These are phyloP conservation scores for Bradypodion ventrale DNA, from an alignment of 2,797 vertebrate genomes.

Conservation along the genomic window DNA sequence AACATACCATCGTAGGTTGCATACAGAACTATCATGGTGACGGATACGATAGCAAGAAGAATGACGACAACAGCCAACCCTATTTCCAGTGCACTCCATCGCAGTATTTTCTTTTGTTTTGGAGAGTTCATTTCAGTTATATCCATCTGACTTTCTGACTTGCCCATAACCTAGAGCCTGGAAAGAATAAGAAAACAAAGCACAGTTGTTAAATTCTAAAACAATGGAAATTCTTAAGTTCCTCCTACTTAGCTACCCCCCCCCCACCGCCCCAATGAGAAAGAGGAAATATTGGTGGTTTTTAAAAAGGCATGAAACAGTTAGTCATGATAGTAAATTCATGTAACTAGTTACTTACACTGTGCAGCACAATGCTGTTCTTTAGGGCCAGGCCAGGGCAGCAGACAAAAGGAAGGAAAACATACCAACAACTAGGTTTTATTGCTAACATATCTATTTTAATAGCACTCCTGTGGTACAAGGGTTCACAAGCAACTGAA, in stretches of 20 bases:
- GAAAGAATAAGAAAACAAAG: constrained; percentile 25
- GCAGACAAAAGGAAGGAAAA: constrained; percentile 15
- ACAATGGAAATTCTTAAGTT: background rate
- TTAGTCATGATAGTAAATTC: background rate
- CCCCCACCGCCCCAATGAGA: background rate
- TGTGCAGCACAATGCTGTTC: background rate
- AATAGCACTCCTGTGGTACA: constrained; percentile 42
- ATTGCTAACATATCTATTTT: background rate
- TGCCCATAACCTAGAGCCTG: constrained; percentile 89
- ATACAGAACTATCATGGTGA: constrained; percentile 88
- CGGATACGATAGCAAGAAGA: constrained; percentile 84
- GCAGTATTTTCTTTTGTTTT: constrained; percentile 85
- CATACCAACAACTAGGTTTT: constrained; percentile 28
- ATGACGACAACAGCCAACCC: constrained; percentile 84
- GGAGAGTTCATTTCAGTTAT: constrained; percentile 89
- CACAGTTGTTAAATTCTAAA: background rate
- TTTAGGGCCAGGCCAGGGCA: constrained; percentile 16
- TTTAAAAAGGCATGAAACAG: background rate
- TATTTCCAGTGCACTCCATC: constrained; percentile 88
- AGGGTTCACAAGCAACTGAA: constrained; percentile 54
- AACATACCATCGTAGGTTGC: constrained; percentile 84
- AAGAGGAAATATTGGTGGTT: background rate
- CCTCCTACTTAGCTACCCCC: background rate
- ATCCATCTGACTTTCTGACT: constrained; percentile 88
- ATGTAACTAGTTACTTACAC: background rate